Conservation (phyloP, 1,140 invertebrate genomes). For the Argopecten irradians region DNA sequence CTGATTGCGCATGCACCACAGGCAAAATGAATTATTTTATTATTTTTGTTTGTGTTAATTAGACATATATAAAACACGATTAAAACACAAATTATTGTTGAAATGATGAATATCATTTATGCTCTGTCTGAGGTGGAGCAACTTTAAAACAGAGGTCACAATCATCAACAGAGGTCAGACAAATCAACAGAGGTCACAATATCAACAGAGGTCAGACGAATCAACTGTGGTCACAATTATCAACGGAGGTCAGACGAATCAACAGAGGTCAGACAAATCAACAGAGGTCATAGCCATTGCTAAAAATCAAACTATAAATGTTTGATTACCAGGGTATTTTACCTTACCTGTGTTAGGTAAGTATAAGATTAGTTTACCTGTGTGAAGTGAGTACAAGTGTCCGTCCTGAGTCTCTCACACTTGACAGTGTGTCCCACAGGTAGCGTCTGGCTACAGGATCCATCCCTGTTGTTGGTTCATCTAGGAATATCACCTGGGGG, state of each 20-base stretch:
- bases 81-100: no score
- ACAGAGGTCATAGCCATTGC: background rate
- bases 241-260: background rate
- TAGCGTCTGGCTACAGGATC: conserved; percentile 77
- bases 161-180: background rate
- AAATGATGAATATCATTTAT: no score
- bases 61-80: no score
- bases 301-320: background rate
- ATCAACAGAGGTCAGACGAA: background rate
- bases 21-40: no score
- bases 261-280: background rate
- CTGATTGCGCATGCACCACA: no score
- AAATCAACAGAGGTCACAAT: background rate
- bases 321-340: conserved; percentile 35
- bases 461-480: conserved; percentile 78
- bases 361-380: conserved; percentile 58
- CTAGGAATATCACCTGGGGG: conserved; percentile 77
- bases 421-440: conserved; percentile 75
- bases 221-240: background rate
- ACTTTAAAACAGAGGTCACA: no score
- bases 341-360: conserved; percentile 43
- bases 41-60: no score
- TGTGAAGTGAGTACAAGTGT: conserved; percentile 75
- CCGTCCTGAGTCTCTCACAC: conserved; percentile 66
- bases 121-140: no score